phyloP scores from a whole-genome alignment of 2,113 vertebrate genomes.

The Murina feae region DNA sequence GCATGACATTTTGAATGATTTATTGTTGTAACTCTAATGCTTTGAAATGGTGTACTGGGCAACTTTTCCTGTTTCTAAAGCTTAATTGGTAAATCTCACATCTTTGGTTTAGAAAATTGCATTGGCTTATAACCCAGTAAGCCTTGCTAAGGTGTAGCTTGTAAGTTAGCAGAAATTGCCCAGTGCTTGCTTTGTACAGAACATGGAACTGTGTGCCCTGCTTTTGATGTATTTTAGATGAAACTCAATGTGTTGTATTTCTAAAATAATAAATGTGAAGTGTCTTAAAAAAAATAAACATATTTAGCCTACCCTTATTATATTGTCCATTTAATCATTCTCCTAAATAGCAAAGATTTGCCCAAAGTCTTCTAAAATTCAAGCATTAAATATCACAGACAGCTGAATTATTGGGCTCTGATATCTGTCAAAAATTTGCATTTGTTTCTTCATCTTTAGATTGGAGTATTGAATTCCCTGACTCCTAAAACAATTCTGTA shows the following conservation, averaged over 20 bases:
- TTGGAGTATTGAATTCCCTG: not conserved
- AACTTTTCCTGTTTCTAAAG: slow-evolving; percentile 16
- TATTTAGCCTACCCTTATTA: not conserved
- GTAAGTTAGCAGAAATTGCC: not conserved
- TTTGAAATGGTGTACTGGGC: not conserved
- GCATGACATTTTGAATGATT: not conserved
- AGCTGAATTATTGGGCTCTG: not conserved
- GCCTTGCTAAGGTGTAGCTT: not conserved
- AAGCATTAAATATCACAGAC: not conserved
- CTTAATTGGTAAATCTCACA: not conserved
- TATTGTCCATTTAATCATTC: not conserved
- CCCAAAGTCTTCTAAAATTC: not conserved
- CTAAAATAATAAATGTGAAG: slow-evolving; percentile 64
- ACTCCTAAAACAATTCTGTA: not conserved
- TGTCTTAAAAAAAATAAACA: slow-evolving; percentile 2
- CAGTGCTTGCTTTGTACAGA: not conserved
- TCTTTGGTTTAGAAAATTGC: slow-evolving; percentile 41
- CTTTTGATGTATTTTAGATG: slow-evolving; percentile 29
- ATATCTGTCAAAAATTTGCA: not conserved
- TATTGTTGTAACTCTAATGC: not conserved
- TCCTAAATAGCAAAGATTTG: not conserved
- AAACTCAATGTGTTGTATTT: slow-evolving; percentile 46
- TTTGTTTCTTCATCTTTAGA: slow-evolving; percentile 8
- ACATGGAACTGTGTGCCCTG: not conserved
- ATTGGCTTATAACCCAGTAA: not conserved